A percentile compares a stretch with the other conserved stretches of the same genome.
phyloP scores from a whole-genome alignment of 2,113 vertebrate species.

The Nyctereutes procyonoides region DNA sequence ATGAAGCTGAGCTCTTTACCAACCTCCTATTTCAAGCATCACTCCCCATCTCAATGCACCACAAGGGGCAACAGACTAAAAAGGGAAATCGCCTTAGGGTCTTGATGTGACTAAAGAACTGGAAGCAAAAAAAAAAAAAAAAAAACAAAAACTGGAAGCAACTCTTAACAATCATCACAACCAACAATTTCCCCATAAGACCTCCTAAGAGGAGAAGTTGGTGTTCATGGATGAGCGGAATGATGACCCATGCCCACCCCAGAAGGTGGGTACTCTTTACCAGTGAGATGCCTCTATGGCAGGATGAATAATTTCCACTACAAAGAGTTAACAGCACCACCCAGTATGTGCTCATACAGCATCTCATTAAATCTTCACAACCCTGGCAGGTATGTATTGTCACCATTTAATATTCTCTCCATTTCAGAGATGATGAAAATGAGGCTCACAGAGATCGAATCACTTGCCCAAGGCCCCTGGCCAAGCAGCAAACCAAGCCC shows the following conservation, averaged over 20 bases:
- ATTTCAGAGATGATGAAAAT: conserved; percentile 42
- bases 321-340: background rate
- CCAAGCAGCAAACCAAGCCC: background rate
- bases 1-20: background rate
- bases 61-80: background rate
- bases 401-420: background rate
- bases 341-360: background rate
- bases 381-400: background rate
- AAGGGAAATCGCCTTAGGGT: background rate
- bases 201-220: background rate
- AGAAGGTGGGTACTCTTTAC: background rate
- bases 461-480: background rate
- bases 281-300: background rate
- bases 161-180: background rate
- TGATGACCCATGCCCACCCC: background rate
- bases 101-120: background rate
- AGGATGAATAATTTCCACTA: background rate
- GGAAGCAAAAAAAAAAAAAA: background rate
- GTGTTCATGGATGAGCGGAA: background rate
- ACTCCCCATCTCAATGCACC: background rate
- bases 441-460: background rate
- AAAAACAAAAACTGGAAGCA: background rate
- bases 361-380: background rate
- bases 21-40: background rate
- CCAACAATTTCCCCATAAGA: background rate